Percentiles rank a stretch among this genome's conserved stretches.
Conservation (phyloP, 2,888 invertebrate genomes). For the Euzophera pinguis region DNA sequence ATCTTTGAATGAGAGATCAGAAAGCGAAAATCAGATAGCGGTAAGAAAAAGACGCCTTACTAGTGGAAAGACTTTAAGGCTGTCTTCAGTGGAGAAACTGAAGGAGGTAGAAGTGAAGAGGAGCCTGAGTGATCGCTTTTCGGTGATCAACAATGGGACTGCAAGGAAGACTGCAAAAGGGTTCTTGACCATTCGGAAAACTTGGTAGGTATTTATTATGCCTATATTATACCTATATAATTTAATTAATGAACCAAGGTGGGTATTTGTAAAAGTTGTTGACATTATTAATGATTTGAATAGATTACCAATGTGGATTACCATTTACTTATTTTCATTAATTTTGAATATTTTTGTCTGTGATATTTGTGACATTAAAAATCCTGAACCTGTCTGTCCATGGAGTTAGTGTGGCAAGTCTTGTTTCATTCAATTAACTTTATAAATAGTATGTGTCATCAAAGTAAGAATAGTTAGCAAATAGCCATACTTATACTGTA, state of each 20-base stretch:
- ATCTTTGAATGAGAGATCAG: conserved; percentile 29
- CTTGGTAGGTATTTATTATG: conserved; percentile 62
- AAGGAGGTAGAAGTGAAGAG: conserved; percentile 59
- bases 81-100: conserved; percentile 48
- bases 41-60: conserved; percentile 42
- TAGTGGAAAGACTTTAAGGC: conserved; percentile 53
- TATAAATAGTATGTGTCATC: too few relatives aligned
- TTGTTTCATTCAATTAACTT: too few relatives aligned
- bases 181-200: conserved; percentile 69
- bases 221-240: neutral
- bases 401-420: too few relatives aligned
- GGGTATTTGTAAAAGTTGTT: too few relatives aligned
- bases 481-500: too few relatives aligned
- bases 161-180: conserved; percentile 53
- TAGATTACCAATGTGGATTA: too few relatives aligned
- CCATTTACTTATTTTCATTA: too few relatives aligned
- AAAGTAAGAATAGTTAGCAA: too few relatives aligned
- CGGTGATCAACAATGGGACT: conserved; percentile 58
- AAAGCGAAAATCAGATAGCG: conserved; percentile 23
- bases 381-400: too few relatives aligned
- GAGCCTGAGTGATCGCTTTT: conserved; percentile 71
- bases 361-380: too few relatives aligned
- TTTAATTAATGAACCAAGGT: neutral
- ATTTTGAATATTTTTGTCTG: too few relatives aligned
- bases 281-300: too few relatives aligned